phyloP scores from a whole-genome alignment of 2,888 invertebrate species.

The Magallana nippona region DNA sequence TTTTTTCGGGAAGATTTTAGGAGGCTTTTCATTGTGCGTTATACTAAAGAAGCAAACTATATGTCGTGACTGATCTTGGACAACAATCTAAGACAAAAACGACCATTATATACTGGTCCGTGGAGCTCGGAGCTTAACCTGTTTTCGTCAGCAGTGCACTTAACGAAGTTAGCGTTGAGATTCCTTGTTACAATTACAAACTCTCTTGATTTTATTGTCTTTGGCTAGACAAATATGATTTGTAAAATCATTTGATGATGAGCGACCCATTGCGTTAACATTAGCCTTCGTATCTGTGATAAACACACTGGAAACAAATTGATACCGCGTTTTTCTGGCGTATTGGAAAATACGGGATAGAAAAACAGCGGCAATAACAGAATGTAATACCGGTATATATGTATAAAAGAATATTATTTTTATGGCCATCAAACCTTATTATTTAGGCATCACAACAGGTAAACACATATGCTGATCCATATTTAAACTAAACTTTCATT shows the following conservation, averaged over 20 bases:
- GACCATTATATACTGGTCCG: not conserved
- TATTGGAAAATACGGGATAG: not conserved
- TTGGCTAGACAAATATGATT: slow-evolving; percentile 29
- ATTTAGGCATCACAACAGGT: too few species aligned
- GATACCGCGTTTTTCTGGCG: not conserved
- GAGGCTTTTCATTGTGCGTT: too few species aligned
- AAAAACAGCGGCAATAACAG: too few species aligned
- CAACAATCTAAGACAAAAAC: not conserved
- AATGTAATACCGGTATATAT: too few species aligned
- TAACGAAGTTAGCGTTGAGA: not conserved
- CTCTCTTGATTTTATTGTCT: slow-evolving; percentile 19
- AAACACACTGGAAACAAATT: not conserved
- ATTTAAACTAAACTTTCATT: too few species aligned
- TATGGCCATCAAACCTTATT: too few species aligned
- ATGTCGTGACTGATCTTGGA: too few species aligned
- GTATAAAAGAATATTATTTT: too few species aligned
- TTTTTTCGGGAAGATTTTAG: too few species aligned
- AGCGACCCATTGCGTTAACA: slow-evolving; percentile 10
- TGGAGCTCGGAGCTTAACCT: not conserved
- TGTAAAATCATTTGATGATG: slow-evolving; percentile 22
- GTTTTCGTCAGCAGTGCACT: not conserved
- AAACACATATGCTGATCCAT: too few species aligned
- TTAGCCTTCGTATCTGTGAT: not conserved
- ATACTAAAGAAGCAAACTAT: too few species aligned
- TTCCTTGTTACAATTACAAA: not conserved